These are phyloP conservation scores for Tyria jacobaeae DNA, from an alignment of 2,888 invertebrate species.

Conservation along the genomic window DNA sequence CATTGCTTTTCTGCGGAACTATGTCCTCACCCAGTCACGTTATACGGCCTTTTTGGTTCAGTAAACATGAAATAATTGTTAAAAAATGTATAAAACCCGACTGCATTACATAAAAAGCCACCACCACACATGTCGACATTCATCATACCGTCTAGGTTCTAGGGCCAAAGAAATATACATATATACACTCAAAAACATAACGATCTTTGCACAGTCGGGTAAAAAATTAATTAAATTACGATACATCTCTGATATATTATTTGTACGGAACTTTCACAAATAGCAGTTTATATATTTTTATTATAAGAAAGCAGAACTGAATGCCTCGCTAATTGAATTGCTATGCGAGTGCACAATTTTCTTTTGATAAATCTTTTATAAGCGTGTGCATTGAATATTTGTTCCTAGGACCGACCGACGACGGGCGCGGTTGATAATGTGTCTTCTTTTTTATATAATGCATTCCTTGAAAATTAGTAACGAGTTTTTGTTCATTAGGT, in stretches of 20 bases:
- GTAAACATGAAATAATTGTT: too few species aligned
- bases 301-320: conserved; percentile 33
- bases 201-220: too few species aligned
- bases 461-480: conserved; percentile 5
- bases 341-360: conserved; percentile 47
- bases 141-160: too few species aligned
- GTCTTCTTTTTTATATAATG: conserved; percentile 15
- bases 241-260: background rate
- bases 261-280: conserved; percentile 22
- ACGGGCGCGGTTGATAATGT: conserved; percentile 34
- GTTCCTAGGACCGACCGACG: conserved; percentile 27
- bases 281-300: conserved; percentile 17
- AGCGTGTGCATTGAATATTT: conserved; percentile 46
- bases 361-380: conserved; percentile 50
- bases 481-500: conserved; percentile 4
- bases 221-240: background rate
- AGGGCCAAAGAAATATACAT: too few species aligned
- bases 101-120: too few species aligned
- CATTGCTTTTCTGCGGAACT: too few species aligned
- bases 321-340: conserved; percentile 55
- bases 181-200: too few species aligned
- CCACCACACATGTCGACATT: too few species aligned
- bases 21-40: too few species aligned
- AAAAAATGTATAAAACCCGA: too few species aligned
- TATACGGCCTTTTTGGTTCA: too few species aligned